Percentiles rank a stretch among this genome's conserved stretches.
phyloP scores from a whole-genome alignment of 2,888 invertebrate species.

The Ametastegia equiseti region DNA sequence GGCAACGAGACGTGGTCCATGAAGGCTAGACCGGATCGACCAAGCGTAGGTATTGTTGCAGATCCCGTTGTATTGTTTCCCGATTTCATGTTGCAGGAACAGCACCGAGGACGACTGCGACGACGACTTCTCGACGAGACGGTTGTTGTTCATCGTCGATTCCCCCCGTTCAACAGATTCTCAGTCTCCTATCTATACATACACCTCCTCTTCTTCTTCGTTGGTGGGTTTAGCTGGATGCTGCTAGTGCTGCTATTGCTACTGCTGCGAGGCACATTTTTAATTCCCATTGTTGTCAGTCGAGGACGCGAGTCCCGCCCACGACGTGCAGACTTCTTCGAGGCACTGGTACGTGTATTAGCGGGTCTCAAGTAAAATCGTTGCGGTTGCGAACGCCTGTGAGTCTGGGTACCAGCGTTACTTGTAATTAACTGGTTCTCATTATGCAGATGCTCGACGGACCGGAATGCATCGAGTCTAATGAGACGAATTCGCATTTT shows the following conservation, averaged over 20 bases:
- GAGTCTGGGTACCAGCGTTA: constrained; percentile 56
- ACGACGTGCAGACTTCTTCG: not conserved
- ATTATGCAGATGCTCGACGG: constrained; percentile 67
- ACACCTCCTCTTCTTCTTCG: not conserved
- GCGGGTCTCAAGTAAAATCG: constrained; percentile 14
- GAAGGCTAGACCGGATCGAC: not conserved
- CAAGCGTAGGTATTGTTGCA: constrained; percentile 16
- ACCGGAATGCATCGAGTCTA: constrained; percentile 63
- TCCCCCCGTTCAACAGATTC: constrained; percentile 6
- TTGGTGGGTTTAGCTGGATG: not conserved
- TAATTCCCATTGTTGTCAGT: constrained; percentile 66
- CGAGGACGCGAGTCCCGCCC: constrained; percentile 35
- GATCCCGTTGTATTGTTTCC: not conserved
- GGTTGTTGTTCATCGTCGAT: constrained; percentile 10
- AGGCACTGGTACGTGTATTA: not conserved
- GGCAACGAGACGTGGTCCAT: not conserved
- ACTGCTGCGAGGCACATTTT: constrained; percentile 65
- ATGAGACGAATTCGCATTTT: constrained; percentile 67
- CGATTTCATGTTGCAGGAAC: not conserved
- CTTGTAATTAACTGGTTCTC: constrained; percentile 73
- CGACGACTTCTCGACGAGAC: not conserved
- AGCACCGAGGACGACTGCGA: not conserved
- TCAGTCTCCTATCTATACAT: not conserved
- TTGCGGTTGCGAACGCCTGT: constrained; percentile 16
- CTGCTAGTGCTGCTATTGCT: constrained; percentile 44